Evolutionary conservation across 2,797 vertebrate genomes (phyloP).

Genomic region (Clarias laeviceps): DNA sequence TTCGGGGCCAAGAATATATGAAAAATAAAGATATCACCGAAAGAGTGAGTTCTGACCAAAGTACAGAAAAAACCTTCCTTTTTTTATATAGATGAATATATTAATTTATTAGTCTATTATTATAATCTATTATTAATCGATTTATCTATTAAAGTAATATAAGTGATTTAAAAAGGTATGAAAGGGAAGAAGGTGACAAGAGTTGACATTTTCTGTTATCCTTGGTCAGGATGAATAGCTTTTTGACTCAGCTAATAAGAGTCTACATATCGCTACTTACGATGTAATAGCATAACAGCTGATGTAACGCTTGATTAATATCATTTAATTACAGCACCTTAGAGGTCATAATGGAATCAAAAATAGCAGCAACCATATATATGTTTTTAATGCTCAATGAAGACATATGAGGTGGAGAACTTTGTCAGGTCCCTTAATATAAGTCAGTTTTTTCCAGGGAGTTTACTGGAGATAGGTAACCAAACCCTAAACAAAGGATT

Average conservation of each 20-base stretch:
- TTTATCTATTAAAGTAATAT: background rate
- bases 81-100: too few species aligned
- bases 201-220: background rate
- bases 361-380: background rate
- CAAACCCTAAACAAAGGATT: conserved; percentile 65
- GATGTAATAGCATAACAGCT: background rate
- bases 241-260: background rate
- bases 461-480: conserved; percentile 70
- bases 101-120: too few species aligned
- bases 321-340: background rate
- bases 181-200: background rate
- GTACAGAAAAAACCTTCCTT: too few species aligned
- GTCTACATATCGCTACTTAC: background rate
- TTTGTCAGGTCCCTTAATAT: conserved; percentile 39
- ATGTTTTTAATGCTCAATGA: background rate
- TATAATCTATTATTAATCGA: too few species aligned
- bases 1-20: too few species aligned
- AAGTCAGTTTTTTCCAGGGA: conserved; percentile 60
- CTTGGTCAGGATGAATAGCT: background rate
- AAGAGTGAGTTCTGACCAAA: too few species aligned
- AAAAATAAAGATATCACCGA: too few species aligned
- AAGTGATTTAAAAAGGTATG: background rate
- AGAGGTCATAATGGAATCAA: background rate
- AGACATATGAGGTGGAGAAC: conserved; percentile 1
- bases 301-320: background rate